A percentile compares a stretch with the other conserved stretches of the same genome.
phyloP scores from a whole-genome alignment of 2,888 invertebrate genomes.

The Mylabris sibirica region DNA sequence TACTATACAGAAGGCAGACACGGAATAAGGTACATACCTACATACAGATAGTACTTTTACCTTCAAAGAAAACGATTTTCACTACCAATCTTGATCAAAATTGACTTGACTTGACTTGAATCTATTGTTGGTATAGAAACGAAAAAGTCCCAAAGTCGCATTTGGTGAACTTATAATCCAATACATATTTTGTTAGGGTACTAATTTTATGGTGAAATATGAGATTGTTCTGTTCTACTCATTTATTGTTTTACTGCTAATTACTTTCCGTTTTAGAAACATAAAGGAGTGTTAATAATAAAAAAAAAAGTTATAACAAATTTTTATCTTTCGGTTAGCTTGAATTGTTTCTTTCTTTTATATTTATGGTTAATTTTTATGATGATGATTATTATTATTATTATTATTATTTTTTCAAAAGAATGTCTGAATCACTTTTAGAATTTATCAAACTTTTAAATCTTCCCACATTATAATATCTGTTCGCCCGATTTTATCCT shows the following conservation, averaged over 20 bases:
- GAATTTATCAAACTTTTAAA: not conserved
- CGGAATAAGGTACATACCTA: not conserved
- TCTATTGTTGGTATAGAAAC: no score
- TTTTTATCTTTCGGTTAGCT: not conserved
- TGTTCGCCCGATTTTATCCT: not conserved
- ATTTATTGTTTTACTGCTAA: not conserved
- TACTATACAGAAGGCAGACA: no score
- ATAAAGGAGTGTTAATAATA: not conserved
- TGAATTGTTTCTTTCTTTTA: not conserved
- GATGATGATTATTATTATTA: not conserved
- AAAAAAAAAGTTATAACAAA: not conserved
- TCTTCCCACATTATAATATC: not conserved
- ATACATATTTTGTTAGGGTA: not conserved
- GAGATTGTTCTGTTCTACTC: not conserved
- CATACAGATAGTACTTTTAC: not conserved
- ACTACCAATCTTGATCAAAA: not conserved
- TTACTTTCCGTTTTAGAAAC: not conserved
- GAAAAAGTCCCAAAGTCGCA: not conserved
- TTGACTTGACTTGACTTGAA: not conserved
- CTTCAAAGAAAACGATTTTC: not conserved
- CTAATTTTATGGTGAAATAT: not conserved
- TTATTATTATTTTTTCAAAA: not conserved
- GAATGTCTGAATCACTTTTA: not conserved
- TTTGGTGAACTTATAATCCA: not conserved
- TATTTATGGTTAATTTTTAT: slow-evolving; percentile 1